Percentiles rank a stretch among this genome's conserved stretches.
phyloP scores from a whole-genome alignment of 2,888 invertebrate species.

The Eurois occulta region DNA sequence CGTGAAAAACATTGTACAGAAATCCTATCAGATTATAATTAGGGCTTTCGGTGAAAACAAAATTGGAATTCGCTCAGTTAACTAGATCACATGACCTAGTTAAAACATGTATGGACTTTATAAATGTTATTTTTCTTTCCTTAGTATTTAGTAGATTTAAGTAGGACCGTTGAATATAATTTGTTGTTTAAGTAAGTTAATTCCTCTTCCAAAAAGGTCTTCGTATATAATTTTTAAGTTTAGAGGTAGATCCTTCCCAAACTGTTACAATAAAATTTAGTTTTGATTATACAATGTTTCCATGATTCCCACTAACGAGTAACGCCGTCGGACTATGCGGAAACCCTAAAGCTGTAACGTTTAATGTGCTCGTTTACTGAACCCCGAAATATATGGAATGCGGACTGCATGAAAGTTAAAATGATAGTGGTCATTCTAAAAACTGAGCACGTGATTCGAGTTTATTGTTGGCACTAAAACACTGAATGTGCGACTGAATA shows the following conservation, averaged over 20 bases:
- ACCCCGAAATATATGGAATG: slow-evolving; percentile 40
- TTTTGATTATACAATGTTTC: slow-evolving; percentile 44
- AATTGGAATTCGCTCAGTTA: background rate
- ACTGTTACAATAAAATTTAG: slow-evolving; percentile 43
- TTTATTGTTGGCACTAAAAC: slow-evolving; percentile 50
- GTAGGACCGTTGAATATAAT: background rate
- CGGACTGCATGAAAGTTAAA: slow-evolving; percentile 35
- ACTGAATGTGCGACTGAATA: background rate
- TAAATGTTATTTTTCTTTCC: background rate
- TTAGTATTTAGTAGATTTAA: slow-evolving; percentile 1
- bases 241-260: background rate
- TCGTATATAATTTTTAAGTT: background rate
- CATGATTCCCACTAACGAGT: slow-evolving; percentile 32
- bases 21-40: background rate
- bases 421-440: slow-evolving; percentile 48
- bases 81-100: slow-evolving; percentile 17
- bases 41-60: slow-evolving; percentile 14
- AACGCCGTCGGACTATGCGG: slow-evolving; percentile 29
- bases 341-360: slow-evolving; percentile 43
- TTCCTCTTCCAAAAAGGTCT: background rate
- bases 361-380: slow-evolving; percentile 46
- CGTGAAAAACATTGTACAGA: slow-evolving; percentile 18
- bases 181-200: background rate
- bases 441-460: slow-evolving; percentile 45
- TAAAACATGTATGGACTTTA: background rate